These are phyloP conservation scores for Protosalanx chinensis DNA, from an alignment of 2,797 vertebrate genomes.

Conservation along the genomic window DNA sequence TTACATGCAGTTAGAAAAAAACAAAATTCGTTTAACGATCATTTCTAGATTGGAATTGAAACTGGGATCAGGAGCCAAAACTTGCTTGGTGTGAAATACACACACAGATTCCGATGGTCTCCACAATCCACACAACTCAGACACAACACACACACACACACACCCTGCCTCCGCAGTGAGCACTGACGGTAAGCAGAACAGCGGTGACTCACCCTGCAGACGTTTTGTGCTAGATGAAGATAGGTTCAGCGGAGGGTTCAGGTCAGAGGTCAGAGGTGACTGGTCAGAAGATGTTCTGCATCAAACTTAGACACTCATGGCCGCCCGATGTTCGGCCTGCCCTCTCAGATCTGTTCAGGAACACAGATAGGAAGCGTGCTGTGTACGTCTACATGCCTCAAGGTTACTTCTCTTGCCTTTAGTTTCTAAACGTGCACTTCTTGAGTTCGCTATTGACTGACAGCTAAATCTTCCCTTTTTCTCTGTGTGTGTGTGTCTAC, in stretches of 20 bases:
- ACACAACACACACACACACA: slow-evolving; percentile 7
- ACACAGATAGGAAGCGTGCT: too few relatives aligned
- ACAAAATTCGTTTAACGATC: not conserved
- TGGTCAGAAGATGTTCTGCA: slow-evolving; percentile 1
- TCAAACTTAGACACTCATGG: not conserved
- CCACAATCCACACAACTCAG: slow-evolving; percentile 1
- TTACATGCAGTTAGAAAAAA: slow-evolving; percentile 1
- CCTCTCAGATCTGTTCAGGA: not conserved
- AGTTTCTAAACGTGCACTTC: not conserved
- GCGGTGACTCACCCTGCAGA: slow-evolving; percentile 27
- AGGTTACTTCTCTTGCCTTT: not conserved
- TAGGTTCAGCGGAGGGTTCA: not conserved
- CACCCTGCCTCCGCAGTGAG: slow-evolving; percentile 16
- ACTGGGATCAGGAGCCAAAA: slow-evolving; percentile 4
- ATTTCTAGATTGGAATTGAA: slow-evolving; percentile 8
- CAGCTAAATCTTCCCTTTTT: not conserved
- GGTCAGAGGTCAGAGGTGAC: slow-evolving; percentile 49
- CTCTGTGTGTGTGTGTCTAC: not conserved
- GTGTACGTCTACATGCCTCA: not conserved
- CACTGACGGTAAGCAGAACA: slow-evolving; percentile 12
- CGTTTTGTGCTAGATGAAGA: not conserved
- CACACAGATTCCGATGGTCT: slow-evolving; percentile 9
- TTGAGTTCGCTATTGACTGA: slow-evolving; percentile 4
- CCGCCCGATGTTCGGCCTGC: not conserved
- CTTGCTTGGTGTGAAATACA: not conserved